A percentile compares a stretch with the other conserved stretches of the same genome.
phyloP scores from a whole-genome alignment of 2,113 vertebrate species.

The Albula goreensis region DNA sequence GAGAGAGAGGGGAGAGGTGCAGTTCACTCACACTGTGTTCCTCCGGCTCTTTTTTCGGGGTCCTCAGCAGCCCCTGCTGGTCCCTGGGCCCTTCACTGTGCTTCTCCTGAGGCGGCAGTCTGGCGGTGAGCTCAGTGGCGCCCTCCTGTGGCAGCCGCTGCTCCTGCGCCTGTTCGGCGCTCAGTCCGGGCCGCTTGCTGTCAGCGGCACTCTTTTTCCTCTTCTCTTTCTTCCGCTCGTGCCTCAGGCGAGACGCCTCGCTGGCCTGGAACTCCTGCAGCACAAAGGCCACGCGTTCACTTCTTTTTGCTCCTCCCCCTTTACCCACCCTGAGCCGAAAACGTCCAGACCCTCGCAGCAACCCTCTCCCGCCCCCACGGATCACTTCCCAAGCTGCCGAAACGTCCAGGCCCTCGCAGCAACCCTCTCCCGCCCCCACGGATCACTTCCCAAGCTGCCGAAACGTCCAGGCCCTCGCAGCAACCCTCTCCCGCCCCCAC shows the following conservation, averaged over 20 bases:
- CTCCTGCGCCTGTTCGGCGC: conserved; percentile 70
- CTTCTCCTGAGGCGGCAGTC: conserved; percentile 38
- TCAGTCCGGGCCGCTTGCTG: background rate
- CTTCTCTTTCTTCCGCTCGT: conserved; percentile 95
- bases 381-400: no score
- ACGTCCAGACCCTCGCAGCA: no score
- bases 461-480: no score
- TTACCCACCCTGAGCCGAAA: no score
- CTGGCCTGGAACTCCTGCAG: conserved; percentile 87
- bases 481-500: no score
- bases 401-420: no score
- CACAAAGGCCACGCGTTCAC: no score
- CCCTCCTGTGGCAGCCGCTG: conserved; percentile 55
- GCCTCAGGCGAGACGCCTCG: conserved; percentile 80
- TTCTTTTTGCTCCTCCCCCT: no score
- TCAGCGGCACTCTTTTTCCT: conserved; percentile 88
- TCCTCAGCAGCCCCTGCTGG: conserved; percentile 52
- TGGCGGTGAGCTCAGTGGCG: background rate
- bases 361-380: no score
- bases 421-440: no score
- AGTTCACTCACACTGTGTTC: conserved; percentile 79
- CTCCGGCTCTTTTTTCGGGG: conserved; percentile 83
- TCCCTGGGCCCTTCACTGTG: conserved; percentile 50
- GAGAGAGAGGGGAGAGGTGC: background rate
- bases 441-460: no score